Evolutionary conservation across 2,113 vertebrate species (phyloP).

Genomic region (Oxyruncus cristatus): DNA sequence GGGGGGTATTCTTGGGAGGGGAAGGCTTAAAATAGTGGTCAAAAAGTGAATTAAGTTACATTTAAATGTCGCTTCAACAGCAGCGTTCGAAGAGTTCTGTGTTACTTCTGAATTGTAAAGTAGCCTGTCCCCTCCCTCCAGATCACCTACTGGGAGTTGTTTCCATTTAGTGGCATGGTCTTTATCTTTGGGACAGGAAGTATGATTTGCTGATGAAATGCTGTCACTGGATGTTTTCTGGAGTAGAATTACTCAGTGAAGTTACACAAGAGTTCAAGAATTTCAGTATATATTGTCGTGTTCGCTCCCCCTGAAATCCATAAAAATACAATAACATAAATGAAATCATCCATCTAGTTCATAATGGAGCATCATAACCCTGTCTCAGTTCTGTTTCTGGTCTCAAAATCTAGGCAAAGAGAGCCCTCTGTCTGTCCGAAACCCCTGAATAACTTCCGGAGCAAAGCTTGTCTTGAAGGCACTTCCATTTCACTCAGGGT

Average conservation of each 20-base stretch:
- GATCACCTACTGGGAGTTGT: accelerated
- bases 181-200: not conserved
- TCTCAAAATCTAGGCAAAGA: constrained; percentile 8
- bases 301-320: not conserved
- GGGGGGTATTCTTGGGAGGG: not conserved
- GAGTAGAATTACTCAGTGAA: not conserved
- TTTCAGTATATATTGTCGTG: not conserved
- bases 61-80: not conserved
- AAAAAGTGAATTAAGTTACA: not conserved
- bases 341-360: not conserved
- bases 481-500: not conserved
- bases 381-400: not conserved
- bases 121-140: not conserved
- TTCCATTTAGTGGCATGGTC: not conserved
- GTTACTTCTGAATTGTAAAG: not conserved
- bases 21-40: not conserved
- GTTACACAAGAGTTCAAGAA: not conserved
- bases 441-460: not conserved
- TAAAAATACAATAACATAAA: not conserved
- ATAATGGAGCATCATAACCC: not conserved
- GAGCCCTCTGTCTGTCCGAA: constrained; percentile 40
- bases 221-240: not conserved
- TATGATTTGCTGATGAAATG: not conserved
- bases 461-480: not conserved
- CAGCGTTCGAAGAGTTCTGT: not conserved